Conservation (phyloP, 2,888 invertebrate species). For the Nemoura dubitans region DNA sequence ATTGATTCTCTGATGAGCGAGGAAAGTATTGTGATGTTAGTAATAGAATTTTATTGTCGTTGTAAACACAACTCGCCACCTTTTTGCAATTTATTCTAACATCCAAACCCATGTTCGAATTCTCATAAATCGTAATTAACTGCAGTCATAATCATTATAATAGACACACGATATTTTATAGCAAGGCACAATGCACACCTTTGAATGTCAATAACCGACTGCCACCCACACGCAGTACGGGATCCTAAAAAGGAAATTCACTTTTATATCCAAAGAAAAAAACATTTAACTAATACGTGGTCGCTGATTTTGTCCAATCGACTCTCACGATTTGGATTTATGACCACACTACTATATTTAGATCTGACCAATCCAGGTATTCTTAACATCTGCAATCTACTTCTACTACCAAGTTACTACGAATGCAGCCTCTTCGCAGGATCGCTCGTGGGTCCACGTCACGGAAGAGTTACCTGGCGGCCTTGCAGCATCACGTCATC, state of each 20-base stretch:
- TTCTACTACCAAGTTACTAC: conserved; percentile 5
- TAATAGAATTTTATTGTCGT: not conserved
- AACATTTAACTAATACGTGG: not conserved
- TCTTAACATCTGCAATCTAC: not conserved
- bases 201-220: not conserved
- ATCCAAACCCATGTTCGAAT: not conserved
- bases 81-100: not conserved
- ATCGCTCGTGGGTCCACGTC: not conserved
- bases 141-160: not conserved
- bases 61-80: not conserved
- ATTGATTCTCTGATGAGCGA: not conserved
- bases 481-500: conserved; percentile 7
- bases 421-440: not conserved
- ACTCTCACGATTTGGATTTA: not conserved
- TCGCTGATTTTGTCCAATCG: not conserved
- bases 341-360: not conserved
- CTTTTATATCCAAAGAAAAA: not conserved
- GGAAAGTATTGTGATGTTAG: not conserved
- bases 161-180: not conserved
- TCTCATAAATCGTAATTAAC: conserved; percentile 2
- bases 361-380: not conserved
- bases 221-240: not conserved
- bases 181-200: not conserved
- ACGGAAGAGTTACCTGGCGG: not conserved
- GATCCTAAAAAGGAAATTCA: not conserved